These are phyloP conservation scores for Anas bernieri DNA, from an alignment of 2,797 vertebrate genomes.

Conservation along the genomic window DNA sequence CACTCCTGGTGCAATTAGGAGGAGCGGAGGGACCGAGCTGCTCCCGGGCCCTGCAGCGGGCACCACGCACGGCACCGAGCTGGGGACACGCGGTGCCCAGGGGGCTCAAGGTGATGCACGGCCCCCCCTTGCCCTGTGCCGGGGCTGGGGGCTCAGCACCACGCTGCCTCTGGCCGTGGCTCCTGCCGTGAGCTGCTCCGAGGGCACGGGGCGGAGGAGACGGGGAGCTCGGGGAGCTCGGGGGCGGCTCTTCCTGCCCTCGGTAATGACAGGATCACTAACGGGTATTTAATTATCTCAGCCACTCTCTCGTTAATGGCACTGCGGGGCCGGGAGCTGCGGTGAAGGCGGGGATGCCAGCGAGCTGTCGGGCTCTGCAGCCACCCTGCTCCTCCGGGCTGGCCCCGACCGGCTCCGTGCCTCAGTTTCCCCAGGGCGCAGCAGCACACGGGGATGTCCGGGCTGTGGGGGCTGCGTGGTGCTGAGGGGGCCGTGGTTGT, in stretches of 20 bases:
- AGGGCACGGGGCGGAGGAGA: fast-evolving
- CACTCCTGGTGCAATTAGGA: slow-evolving; percentile 24
- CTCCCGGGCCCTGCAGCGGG: background rate
- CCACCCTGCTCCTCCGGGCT: background rate
- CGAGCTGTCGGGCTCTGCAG: background rate
- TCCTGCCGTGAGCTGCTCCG: background rate
- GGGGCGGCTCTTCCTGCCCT: background rate
- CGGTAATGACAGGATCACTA: slow-evolving; percentile 16
- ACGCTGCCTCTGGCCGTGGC: no score
- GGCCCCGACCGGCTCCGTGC: background rate
- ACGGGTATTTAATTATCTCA: slow-evolving; percentile 52
- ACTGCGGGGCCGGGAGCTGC: background rate
- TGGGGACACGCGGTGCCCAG: no score
- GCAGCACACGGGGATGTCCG: fast-evolving
- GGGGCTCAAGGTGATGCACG: no score
- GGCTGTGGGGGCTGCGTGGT: fast-evolving
- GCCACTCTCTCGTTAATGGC: slow-evolving; percentile 23
- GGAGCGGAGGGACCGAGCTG: background rate
- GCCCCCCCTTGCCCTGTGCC: no score
- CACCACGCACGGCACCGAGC: background rate
- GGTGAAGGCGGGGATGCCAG: fast-evolving
- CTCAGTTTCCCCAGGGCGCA: background rate
- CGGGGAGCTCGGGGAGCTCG: background rate
- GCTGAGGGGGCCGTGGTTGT: background rate
- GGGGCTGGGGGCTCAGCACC: background rate